Evolutionary conservation across 2,113 vertebrate genomes (phyloP).

Genomic region (Pipa parva): DNA sequence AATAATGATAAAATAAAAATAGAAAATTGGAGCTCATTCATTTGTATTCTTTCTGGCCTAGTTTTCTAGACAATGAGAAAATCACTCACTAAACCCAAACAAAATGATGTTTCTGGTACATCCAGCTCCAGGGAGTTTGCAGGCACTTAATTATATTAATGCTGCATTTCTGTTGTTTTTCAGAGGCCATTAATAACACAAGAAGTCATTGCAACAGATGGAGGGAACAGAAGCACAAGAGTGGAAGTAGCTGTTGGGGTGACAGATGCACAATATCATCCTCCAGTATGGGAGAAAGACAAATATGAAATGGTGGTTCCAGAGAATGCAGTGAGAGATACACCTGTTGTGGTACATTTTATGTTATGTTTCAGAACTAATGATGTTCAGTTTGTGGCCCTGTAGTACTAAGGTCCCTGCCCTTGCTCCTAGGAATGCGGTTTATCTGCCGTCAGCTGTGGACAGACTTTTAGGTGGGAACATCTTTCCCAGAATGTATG

Average conservation of each 20-base stretch:
- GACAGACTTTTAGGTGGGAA: no score
- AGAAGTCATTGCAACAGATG: constrained; percentile 73
- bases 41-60: not conserved
- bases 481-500: no score
- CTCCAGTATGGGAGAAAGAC: constrained; percentile 78
- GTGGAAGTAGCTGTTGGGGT: constrained; percentile 74
- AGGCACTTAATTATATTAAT: not conserved
- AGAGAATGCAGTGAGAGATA: constrained; percentile 72
- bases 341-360: constrained; percentile 61
- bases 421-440: no score
- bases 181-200: constrained; percentile 72
- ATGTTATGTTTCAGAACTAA: not conserved
- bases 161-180: not conserved
- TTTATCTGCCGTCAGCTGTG: no score
- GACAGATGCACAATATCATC: constrained; percentile 79
- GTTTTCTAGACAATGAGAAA: not conserved
- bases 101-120: not conserved
- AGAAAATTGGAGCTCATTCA: not conserved
- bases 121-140: not conserved
- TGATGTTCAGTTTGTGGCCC: not conserved
- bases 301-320: constrained; percentile 73
- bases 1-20: not conserved
- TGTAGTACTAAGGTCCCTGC: no score
- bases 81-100: not conserved
- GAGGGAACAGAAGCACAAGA: constrained; percentile 74